A percentile compares a stretch with the other conserved stretches of the same genome.
Conservation (phyloP, 2,113 vertebrate species). For the Amazona guildingii region DNA sequence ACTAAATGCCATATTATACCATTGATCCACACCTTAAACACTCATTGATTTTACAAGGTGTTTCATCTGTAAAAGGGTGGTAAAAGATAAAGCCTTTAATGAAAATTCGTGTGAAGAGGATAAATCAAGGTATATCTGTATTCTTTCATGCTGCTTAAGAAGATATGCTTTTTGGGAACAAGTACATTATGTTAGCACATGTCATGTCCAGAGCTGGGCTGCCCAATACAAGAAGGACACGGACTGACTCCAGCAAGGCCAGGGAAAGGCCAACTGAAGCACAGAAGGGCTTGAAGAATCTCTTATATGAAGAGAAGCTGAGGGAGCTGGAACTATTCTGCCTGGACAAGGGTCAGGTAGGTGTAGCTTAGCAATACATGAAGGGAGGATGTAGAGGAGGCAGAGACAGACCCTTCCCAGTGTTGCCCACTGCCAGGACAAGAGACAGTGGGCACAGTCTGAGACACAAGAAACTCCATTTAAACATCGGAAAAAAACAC, state of each 20-base stretch:
- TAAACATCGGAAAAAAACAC: not conserved
- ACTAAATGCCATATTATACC: conserved; percentile 1
- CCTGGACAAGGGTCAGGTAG: not conserved
- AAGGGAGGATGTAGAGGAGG: not conserved
- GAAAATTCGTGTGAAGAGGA: not conserved
- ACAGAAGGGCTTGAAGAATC: not conserved
- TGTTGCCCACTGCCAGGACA: not conserved
- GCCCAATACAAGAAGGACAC: not conserved
- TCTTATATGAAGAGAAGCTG: not conserved
- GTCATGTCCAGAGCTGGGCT: not conserved
- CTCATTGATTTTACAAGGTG: conserved; percentile 27
- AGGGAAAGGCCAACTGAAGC: not conserved
- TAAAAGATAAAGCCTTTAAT: conserved; percentile 15
- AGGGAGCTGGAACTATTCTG: not conserved
- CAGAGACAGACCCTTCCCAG: not conserved
- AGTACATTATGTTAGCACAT: not conserved
- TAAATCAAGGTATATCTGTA: not conserved
- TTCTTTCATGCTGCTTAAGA: not conserved
- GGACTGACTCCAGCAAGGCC: not conserved
- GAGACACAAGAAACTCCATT: not conserved
- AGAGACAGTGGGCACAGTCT: not conserved
- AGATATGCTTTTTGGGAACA: not conserved
- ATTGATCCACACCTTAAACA: conserved; percentile 24
- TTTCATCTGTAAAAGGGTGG: not conserved
- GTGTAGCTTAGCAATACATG: not conserved